These are phyloP conservation scores for Brachionus paranguensis DNA, from an alignment of 1,140 invertebrate species.

Conservation along the genomic window DNA sequence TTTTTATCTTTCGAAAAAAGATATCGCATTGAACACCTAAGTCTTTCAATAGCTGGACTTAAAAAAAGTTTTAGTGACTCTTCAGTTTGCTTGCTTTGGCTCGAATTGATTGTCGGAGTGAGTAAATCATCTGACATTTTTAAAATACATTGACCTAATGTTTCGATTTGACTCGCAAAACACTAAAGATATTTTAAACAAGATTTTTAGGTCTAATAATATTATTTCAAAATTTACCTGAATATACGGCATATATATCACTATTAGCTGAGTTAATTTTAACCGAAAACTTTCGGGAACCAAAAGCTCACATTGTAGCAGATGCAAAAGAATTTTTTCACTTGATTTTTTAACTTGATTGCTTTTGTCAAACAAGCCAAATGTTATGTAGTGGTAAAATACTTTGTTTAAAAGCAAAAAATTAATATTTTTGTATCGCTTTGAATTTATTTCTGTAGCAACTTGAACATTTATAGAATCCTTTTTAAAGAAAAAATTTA, in stretches of 20 bases:
- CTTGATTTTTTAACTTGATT: constrained; percentile 6
- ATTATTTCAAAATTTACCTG: neutral
- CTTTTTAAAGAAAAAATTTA: neutral
- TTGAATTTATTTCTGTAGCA: constrained; percentile 18
- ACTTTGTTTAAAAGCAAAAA: constrained; percentile 33
- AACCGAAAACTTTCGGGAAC: neutral
- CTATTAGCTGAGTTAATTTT: neutral
- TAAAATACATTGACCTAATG: constrained; percentile 24
- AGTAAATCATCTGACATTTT: constrained; percentile 10
- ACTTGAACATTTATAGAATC: constrained; percentile 28
- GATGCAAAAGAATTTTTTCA: constrained; percentile 20
- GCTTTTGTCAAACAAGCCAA: constrained; percentile 1
- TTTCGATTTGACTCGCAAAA: constrained; percentile 2
- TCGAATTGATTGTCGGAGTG: neutral
- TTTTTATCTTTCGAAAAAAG: constrained; percentile 35
- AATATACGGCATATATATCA: neutral
- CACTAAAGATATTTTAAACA: neutral
- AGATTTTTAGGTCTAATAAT: neutral
- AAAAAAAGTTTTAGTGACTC: constrained; percentile 21
- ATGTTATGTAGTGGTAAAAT: constrained; percentile 22
- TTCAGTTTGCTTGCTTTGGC: constrained; percentile 15
- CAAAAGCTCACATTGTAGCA: constrained; percentile 13
- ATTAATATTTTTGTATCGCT: constrained; percentile 12
- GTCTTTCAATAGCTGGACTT: constrained; percentile 26
- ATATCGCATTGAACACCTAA: constrained; percentile 29